Conservation (phyloP, 2,113 vertebrate genomes). For the Synchiropus splendidus region DNA sequence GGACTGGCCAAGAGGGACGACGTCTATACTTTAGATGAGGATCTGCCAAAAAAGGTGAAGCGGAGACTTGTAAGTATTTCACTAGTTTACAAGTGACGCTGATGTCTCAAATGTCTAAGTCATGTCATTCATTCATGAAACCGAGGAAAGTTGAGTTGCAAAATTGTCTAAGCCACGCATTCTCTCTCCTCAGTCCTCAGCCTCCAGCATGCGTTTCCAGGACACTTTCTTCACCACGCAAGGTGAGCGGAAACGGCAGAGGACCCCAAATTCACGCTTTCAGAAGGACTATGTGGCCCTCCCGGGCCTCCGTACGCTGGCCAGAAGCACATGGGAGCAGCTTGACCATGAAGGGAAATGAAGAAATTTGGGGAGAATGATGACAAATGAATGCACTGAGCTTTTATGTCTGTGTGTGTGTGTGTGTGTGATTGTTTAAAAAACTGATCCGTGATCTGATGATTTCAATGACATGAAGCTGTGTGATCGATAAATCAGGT, state of each 20-base stretch:
- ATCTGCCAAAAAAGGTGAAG: conserved; percentile 94
- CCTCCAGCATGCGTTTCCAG: conserved; percentile 93
- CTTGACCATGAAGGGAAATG: conserved; percentile 73
- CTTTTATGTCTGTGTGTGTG: conserved; percentile 7
- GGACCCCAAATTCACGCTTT: conserved; percentile 85
- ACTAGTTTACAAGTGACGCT: too few species aligned
- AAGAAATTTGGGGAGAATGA: conserved; percentile 36
- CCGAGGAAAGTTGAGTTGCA: too few species aligned
- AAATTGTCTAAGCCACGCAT: too few species aligned
- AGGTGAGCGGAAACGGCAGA: conserved; percentile 83
- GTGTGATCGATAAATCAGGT: conserved; percentile 5
- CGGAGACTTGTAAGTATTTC: conserved; percentile 86
- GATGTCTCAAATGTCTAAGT: too few species aligned
- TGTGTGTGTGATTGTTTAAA: background rate
- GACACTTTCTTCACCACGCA: conserved; percentile 87
- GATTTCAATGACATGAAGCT: conserved; percentile 1
- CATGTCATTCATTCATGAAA: too few species aligned
- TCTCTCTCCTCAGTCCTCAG: conserved; percentile 77
- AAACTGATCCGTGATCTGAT: too few species aligned
- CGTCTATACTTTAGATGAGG: conserved; percentile 89
- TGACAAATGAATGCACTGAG: conserved; percentile 50
- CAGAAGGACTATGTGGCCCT: conserved; percentile 89
- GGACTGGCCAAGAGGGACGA: conserved; percentile 88
- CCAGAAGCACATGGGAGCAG: conserved; percentile 65
- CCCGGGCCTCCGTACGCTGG: conserved; percentile 78